Evolutionary conservation across 1,140 invertebrate species (phyloP).

Genomic region (Trichogramma pretiosum): DNA sequence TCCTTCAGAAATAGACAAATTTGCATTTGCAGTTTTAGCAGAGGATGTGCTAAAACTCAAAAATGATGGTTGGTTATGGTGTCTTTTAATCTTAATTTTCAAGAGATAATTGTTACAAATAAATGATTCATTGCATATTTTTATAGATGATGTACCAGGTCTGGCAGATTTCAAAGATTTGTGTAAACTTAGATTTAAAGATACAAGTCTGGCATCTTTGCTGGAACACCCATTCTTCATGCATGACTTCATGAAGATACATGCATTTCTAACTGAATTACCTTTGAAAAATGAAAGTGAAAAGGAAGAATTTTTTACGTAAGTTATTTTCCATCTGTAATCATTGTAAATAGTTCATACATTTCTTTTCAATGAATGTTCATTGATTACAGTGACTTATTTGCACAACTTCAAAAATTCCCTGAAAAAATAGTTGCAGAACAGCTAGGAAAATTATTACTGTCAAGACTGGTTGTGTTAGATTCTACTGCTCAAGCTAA

Average conservation of each 20-base stretch:
- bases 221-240: conserved; percentile 67
- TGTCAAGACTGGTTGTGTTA: conserved; percentile 74
- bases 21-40: conserved; percentile 69
- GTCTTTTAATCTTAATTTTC: neutral
- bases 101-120: neutral
- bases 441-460: conserved; percentile 62
- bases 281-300: conserved; percentile 67
- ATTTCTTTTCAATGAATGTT: conserved; percentile 1
- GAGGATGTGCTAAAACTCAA: conserved; percentile 60
- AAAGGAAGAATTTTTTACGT: conserved; percentile 68
- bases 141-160: conserved; percentile 56
- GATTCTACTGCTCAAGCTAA: conserved; percentile 66
- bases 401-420: conserved; percentile 57
- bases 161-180: conserved; percentile 58
- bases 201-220: conserved; percentile 52
- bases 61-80: conserved; percentile 46
- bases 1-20: conserved; percentile 62
- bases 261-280: conserved; percentile 71
- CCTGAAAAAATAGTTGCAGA: conserved; percentile 69
- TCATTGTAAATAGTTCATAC: neutral
- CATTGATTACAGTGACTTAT: conserved; percentile 44
- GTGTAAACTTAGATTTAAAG: conserved; percentile 56
- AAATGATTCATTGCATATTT: conserved; percentile 18
- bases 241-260: conserved; percentile 73
- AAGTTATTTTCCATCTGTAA: too few species aligned